These are phyloP conservation scores for Trichoplax adhaerens DNA, from an alignment of 37 sponge, comb jelly and placozoan species.

Conservation along the genomic window DNA sequence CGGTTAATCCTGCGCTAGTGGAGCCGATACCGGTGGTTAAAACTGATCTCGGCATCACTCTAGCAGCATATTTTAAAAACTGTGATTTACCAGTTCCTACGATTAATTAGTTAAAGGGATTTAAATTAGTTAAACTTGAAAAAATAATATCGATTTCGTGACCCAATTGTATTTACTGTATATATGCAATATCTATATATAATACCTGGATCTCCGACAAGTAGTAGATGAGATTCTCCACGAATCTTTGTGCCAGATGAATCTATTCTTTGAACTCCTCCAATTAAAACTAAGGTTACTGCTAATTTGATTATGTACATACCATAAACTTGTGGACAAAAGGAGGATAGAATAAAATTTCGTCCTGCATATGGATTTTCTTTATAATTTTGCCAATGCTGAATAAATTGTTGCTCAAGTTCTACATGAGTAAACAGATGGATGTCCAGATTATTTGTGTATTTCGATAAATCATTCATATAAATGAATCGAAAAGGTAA, in stretches of 20 bases:
- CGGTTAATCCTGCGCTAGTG: constrained; percentile 85
- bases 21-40: constrained; percentile 82
- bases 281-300: constrained; percentile 54
- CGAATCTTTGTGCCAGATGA: constrained; percentile 50
- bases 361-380: constrained; percentile 40
- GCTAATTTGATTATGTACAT: constrained; percentile 69
- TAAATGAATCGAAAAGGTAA: no score
- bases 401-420: no score
- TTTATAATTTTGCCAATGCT: constrained; percentile 10
- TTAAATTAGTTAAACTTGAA: no score
- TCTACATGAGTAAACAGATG: no score
- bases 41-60: constrained; percentile 66
- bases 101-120: not conserved
- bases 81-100: constrained; percentile 79
- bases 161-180: no score
- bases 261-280: constrained; percentile 43
- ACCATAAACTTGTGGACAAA: constrained; percentile 85
- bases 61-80: constrained; percentile 71
- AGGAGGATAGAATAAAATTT: constrained; percentile 53
- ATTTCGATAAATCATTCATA: no score
- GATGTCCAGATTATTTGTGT: no score
- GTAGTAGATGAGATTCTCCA: constrained; percentile 74
- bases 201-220: constrained; percentile 83
- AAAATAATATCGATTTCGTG: no score
- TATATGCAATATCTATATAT: not conserved